Percentiles rank a stretch among this genome's conserved stretches.
Evolutionary conservation across 2,113 vertebrate species (phyloP).

Genomic region (Menidia beryllina): DNA sequence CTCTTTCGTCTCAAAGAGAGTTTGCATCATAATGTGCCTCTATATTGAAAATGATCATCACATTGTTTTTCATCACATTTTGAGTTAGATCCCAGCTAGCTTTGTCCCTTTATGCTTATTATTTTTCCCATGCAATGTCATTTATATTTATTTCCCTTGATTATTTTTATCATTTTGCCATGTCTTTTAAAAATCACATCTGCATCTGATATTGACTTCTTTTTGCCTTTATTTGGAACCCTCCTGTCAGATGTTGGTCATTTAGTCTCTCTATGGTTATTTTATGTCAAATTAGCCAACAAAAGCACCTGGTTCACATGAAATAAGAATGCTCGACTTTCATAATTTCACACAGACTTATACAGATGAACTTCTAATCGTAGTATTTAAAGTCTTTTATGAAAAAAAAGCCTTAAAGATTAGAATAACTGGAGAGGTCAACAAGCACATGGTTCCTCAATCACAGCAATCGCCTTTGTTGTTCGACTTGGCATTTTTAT

Average conservation of each 20-base stretch:
- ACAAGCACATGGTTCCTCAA: not conserved
- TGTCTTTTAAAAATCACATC: not conserved
- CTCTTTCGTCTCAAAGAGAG: too few relatives aligned
- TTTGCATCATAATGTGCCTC: not conserved
- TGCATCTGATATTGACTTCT: not conserved
- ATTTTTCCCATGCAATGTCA: too few relatives aligned
- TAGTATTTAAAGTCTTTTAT: too few relatives aligned
- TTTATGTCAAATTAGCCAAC: too few relatives aligned
- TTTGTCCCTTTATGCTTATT: too few relatives aligned
- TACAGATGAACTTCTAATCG: too few relatives aligned
- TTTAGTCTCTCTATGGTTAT: too few relatives aligned
- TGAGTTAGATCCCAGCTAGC: too few relatives aligned
- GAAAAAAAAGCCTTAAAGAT: not conserved
- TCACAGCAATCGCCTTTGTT: not conserved
- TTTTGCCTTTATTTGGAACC: not conserved
- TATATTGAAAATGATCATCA: not conserved
- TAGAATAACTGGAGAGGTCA: not conserved
- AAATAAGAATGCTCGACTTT: too few relatives aligned
- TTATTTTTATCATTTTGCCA: not conserved
- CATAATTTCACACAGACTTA: too few relatives aligned
- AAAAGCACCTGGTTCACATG: too few relatives aligned
- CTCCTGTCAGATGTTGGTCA: not conserved
- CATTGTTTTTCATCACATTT: not conserved
- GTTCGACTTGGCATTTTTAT: slow-evolving; percentile 4
- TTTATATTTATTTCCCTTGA: not conserved